Conservation (phyloP, 2,113 vertebrate genomes). For the Caloenas nicobarica region DNA sequence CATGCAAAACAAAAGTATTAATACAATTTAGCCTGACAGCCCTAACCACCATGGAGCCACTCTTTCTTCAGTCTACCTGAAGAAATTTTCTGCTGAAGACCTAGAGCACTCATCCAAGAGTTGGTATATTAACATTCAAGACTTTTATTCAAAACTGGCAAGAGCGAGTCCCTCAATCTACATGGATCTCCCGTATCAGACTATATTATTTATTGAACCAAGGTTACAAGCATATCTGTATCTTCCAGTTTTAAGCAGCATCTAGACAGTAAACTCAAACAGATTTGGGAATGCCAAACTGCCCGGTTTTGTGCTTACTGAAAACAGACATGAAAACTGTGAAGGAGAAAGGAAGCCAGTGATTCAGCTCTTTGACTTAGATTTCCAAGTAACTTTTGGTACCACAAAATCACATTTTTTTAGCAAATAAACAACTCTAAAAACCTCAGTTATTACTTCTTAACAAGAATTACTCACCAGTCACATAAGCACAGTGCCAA, state of each 20-base stretch:
- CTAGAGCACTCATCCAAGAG: not conserved
- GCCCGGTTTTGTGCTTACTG: not conserved
- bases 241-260: not conserved
- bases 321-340: not conserved
- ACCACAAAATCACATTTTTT: not conserved
- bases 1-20: not conserved
- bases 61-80: not conserved
- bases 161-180: not conserved
- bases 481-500: not conserved
- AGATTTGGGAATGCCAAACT: not conserved
- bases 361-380: not conserved
- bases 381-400: not conserved
- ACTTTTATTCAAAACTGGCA: not conserved
- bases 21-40: not conserved
- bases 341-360: not conserved
- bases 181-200: not conserved
- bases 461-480: slow-evolving; percentile 11
- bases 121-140: not conserved
- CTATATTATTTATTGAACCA: not conserved
- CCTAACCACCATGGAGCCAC: not conserved
- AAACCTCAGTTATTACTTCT: slow-evolving; percentile 32
- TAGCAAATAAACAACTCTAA: slow-evolving; percentile 2
- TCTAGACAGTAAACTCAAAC: not conserved
- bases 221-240: not conserved
- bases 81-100: not conserved